A percentile compares a stretch with the other conserved stretches of the same genome.
Evolutionary conservation across 2,888 invertebrate genomes (phyloP).

Genomic region (Lasioglossum zephyrum): DNA sequence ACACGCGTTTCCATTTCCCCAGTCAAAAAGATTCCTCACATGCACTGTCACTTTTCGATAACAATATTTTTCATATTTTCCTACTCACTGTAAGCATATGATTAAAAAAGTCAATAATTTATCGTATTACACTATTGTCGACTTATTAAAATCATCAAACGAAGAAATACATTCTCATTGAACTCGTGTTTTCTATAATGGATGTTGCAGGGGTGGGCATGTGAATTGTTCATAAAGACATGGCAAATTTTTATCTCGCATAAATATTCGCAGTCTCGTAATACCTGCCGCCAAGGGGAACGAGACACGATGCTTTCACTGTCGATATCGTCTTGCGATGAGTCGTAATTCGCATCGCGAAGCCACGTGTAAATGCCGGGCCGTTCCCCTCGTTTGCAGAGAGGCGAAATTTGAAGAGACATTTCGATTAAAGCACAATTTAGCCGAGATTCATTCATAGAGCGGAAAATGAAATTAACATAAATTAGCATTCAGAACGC

Average conservation of each 20-base stretch:
- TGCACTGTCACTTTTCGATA: too few species aligned
- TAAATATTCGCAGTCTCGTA: not conserved
- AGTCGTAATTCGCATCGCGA: conserved; percentile 30
- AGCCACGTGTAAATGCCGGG: conserved; percentile 18
- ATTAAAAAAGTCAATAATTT: too few species aligned
- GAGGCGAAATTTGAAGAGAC: conserved; percentile 34
- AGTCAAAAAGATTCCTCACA: not conserved
- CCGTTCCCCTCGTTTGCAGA: not conserved
- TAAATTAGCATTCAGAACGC: conserved; percentile 47
- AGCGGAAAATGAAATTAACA: conserved; percentile 53
- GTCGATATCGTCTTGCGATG: not conserved
- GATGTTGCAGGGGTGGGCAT: too few species aligned
- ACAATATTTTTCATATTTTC: too few species aligned
- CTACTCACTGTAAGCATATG: too few species aligned
- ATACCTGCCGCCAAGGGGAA: not conserved
- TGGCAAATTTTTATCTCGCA: too few species aligned
- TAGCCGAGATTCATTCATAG: conserved; percentile 42
- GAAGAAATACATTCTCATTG: too few species aligned
- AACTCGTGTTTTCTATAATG: too few species aligned
- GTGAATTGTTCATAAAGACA: too few species aligned
- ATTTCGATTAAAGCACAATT: conserved; percentile 60
- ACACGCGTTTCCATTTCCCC: not conserved
- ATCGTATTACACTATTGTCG: too few species aligned
- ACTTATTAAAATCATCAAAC: too few species aligned
- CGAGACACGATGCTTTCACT: not conserved